phyloP scores from a whole-genome alignment of 2,113 vertebrate species.

The Vanacampus margaritifer region DNA sequence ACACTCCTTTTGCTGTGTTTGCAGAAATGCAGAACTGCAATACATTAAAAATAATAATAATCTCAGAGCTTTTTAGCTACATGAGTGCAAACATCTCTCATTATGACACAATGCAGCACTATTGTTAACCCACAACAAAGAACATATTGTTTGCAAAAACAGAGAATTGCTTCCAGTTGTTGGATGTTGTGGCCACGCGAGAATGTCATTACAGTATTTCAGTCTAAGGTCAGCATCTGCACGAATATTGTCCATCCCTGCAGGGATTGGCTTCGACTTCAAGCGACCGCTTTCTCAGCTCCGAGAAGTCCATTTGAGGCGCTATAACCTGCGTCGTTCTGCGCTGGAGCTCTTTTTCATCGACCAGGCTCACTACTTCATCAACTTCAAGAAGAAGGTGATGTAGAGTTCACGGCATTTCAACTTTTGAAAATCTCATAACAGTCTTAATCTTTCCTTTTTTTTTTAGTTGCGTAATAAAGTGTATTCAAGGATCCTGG shows the following conservation, averaged over 20 bases:
- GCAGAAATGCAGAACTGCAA: neutral
- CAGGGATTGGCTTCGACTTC: conserved; percentile 92
- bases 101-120: too few species aligned
- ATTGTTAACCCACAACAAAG: too few species aligned
- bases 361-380: conserved; percentile 94
- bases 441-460: neutral
- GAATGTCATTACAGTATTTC: neutral
- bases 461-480: conserved; percentile 85
- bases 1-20: too few species aligned
- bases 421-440: neutral
- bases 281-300: conserved; percentile 89
- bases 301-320: conserved; percentile 90
- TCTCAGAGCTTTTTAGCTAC: too few species aligned
- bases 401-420: neutral
- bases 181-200: neutral
- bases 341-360: conserved; percentile 97
- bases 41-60: neutral
- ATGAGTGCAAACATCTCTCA: too few species aligned
- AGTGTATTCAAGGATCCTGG: conserved; percentile 89
- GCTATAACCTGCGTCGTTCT: conserved; percentile 93
- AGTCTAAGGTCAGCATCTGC: neutral
- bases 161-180: too few species aligned
- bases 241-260: conserved; percentile 12
- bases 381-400: conserved; percentile 94
- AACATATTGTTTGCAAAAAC: too few species aligned